phyloP scores from a whole-genome alignment of 2,113 vertebrate species.

The Benthochromis sp. region DNA sequence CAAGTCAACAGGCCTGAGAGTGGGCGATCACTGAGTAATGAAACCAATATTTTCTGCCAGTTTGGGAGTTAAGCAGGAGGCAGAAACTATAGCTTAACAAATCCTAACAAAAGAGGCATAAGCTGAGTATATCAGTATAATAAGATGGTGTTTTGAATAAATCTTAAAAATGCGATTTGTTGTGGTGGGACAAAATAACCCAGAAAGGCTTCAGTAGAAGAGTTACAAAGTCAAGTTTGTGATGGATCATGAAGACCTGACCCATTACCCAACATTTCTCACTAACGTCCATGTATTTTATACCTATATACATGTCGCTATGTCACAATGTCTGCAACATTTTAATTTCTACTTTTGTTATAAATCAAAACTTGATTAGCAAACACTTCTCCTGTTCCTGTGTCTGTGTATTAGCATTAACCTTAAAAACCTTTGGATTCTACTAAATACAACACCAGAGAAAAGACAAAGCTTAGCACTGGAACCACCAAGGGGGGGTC shows the following conservation, averaged over 20 bases:
- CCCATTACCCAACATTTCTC: background rate
- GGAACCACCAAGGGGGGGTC: rapidly evolving
- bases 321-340: background rate
- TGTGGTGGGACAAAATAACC: background rate
- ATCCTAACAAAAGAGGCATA: background rate
- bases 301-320: background rate
- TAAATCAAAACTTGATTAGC: background rate
- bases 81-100: background rate
- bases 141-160: background rate
- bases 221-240: background rate
- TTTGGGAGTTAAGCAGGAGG: background rate
- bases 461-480: background rate
- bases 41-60: slow-evolving; percentile 26
- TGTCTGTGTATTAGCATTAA: background rate
- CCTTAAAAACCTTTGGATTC: background rate
- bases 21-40: slow-evolving; percentile 35
- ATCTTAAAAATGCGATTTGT: background rate
- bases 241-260: background rate
- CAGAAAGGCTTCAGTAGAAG: background rate
- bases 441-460: background rate
- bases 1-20: slow-evolving; percentile 56
- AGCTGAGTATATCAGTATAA: background rate
- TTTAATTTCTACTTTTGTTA: background rate
- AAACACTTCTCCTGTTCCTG: background rate
- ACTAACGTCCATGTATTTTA: background rate